A percentile compares a stretch with the other conserved stretches of the same genome.
These are phyloP conservation scores for Arrhamphus sclerolepis DNA, from an alignment of 2,797 vertebrate genomes.

Conservation along the genomic window DNA sequence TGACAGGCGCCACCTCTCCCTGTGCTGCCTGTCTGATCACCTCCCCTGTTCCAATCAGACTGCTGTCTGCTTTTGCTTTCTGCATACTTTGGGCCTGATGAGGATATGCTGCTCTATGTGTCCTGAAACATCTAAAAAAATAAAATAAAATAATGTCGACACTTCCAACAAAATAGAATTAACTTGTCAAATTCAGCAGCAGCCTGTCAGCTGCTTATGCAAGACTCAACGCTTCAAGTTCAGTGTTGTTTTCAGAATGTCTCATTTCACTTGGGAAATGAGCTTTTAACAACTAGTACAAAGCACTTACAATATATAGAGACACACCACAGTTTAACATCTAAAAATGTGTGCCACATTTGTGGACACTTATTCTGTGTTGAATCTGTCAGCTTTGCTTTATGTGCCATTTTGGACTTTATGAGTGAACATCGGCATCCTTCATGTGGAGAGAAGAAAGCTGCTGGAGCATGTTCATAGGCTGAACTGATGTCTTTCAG, in stretches of 20 bases:
- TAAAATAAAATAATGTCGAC: constrained; percentile 30
- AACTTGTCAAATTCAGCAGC: constrained; percentile 54
- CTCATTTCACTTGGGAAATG: constrained; percentile 53
- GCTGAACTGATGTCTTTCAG: constrained; percentile 51
- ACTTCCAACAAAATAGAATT: constrained; percentile 37
- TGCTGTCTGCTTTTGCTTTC: constrained; percentile 66
- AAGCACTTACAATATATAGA: constrained; percentile 10
- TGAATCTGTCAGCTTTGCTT: constrained; percentile 48
- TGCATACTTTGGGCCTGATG: constrained; percentile 24
- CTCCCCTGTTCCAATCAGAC: constrained; percentile 63
- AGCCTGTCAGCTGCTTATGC: constrained; percentile 47
- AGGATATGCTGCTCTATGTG: constrained; percentile 11
- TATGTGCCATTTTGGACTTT: constrained; percentile 46
- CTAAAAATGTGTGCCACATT: constrained; percentile 5
- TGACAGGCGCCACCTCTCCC: constrained; percentile 75
- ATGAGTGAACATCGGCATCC: constrained; percentile 27
- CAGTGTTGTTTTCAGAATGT: constrained; percentile 44
- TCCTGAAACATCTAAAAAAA: constrained; percentile 18
- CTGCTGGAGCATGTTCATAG: constrained; percentile 37
- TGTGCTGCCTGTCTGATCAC: constrained; percentile 70
- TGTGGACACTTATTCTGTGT: constrained; percentile 41
- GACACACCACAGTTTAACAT: constrained; percentile 26
- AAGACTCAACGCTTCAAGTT: constrained; percentile 26
- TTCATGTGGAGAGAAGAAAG: constrained; percentile 33
- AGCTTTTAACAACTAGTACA: constrained; percentile 8